phyloP scores from a whole-genome alignment of 2,888 invertebrate genomes.

The Sicus ferrugineus region DNA sequence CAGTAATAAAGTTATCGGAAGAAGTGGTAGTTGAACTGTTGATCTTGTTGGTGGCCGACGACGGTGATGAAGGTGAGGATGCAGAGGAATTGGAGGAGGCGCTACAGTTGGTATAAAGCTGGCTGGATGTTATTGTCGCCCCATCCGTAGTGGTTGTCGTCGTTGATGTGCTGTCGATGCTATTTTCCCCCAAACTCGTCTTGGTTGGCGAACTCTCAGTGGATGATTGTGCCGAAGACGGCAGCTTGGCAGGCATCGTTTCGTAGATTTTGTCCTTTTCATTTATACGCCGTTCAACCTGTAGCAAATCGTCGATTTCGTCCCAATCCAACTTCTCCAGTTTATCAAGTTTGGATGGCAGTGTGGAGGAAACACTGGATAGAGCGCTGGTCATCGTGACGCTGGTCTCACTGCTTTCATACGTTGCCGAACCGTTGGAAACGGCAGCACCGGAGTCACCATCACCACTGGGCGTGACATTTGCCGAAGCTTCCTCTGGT shows the following conservation, averaged over 20 bases:
- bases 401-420: conserved; percentile 53
- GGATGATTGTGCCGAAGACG: conserved; percentile 68
- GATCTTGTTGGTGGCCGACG: conserved; percentile 46
- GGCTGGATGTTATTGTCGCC: conserved; percentile 41
- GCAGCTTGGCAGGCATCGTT: conserved; percentile 72
- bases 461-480: conserved; percentile 44
- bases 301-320: conserved; percentile 74
- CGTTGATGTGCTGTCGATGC: conserved; percentile 47
- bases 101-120: conserved; percentile 11
- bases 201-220: conserved; percentile 60
- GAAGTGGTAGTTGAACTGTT: conserved; percentile 47
- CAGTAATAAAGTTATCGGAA: conserved; percentile 60
- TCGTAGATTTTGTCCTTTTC: conserved; percentile 73
- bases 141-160: conserved; percentile 45
- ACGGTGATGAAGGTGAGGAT: conserved; percentile 39
- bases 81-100: conserved; percentile 32
- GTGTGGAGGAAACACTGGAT: conserved; percentile 65
- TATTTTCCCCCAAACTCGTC: conserved; percentile 50
- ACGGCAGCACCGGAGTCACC: conserved; percentile 40
- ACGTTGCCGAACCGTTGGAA: conserved; percentile 28
- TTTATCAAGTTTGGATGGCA: conserved; percentile 73
- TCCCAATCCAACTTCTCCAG: conserved; percentile 75
- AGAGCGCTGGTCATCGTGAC: conserved; percentile 56
- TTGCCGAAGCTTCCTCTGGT: conserved; percentile 58
- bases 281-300: conserved; percentile 72